These are phyloP conservation scores for Melospiza georgiana DNA, from an alignment of 2,113 vertebrate genomes.

Conservation along the genomic window DNA sequence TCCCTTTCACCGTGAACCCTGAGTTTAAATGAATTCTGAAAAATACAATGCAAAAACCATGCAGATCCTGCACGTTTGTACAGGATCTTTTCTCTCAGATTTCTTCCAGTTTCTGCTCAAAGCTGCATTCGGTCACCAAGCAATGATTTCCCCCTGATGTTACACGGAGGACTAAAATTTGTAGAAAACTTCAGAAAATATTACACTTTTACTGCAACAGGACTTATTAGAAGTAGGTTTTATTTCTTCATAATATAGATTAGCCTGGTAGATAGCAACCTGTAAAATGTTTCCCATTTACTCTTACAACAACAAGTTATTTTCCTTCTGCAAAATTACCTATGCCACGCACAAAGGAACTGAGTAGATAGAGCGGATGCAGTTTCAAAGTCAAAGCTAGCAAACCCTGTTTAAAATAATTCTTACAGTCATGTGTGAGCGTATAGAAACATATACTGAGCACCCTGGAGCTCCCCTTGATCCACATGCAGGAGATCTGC, in stretches of 20 bases:
- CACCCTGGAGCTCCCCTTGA: not conserved
- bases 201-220: not conserved
- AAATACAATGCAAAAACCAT: not conserved
- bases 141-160: not conserved
- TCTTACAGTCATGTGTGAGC: not conserved
- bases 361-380: accelerated
- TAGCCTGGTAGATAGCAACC: not conserved
- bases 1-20: not conserved
- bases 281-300: not conserved
- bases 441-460: not conserved
- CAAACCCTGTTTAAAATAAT: not conserved
- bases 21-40: not conserved
- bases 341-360: accelerated
- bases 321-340: not conserved
- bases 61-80: not conserved
- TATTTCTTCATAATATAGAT: not conserved
- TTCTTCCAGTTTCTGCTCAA: not conserved
- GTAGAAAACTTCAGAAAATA: not conserved
- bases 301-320: not conserved
- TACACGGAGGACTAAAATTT: not conserved
- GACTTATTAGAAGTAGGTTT: not conserved
- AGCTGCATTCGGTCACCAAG: not conserved
- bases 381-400: not conserved
- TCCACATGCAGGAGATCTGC: accelerated
- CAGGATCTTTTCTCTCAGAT: not conserved